Evolutionary conservation across 2,113 vertebrate species (phyloP).

Genomic region (Tamias sibiricus): DNA sequence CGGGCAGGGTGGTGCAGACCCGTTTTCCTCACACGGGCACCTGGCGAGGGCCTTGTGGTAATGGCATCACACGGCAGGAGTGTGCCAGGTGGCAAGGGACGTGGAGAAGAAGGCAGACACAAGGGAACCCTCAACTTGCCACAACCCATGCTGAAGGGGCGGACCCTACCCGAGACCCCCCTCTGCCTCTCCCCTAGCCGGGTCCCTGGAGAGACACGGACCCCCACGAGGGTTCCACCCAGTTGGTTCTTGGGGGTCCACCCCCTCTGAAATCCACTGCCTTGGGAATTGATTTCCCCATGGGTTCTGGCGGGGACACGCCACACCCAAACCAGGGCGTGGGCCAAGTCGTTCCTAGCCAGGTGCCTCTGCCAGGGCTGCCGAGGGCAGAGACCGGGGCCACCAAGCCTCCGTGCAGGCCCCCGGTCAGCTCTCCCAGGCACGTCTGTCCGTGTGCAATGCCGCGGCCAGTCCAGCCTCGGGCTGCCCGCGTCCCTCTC

Average conservation of each 20-base stretch:
- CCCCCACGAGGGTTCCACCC: neutral
- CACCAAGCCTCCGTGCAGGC: accelerated
- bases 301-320: neutral
- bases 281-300: too few relatives aligned
- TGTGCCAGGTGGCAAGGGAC: too few relatives aligned
- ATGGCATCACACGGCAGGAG: too few relatives aligned
- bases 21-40: too few relatives aligned
- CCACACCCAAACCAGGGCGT: neutral
- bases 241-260: neutral
- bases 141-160: accelerated
- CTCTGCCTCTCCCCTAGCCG: too few relatives aligned
- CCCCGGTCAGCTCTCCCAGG: accelerated
- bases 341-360: too few relatives aligned
- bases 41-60: too few relatives aligned
- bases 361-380: neutral
- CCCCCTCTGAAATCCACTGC: neutral
- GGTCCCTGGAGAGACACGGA: neutral
- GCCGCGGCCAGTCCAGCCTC: neutral
- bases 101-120: neutral
- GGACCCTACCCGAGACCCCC: neutral
- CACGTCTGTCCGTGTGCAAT: too few relatives aligned
- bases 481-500: accelerated
- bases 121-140: neutral
- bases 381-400: neutral
- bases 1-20: too few relatives aligned